A percentile compares a stretch with the other conserved stretches of the same genome.
phyloP scores from a whole-genome alignment of 1,140 invertebrate genomes.

The Aphelenchoides besseyi region DNA sequence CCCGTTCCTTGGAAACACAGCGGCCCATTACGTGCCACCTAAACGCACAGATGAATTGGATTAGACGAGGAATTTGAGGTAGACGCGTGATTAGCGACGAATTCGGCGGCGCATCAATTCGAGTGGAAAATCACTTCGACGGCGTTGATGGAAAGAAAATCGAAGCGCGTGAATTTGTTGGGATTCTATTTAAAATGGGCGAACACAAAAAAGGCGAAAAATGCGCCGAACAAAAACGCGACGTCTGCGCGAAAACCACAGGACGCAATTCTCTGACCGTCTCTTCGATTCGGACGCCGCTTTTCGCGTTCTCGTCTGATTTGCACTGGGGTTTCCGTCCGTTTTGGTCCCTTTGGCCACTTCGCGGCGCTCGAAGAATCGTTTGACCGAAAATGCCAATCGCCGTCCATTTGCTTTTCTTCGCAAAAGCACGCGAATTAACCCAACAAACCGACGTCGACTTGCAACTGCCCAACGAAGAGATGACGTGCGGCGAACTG shows the following conservation, averaged over 20 bases:
- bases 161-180: too few relatives aligned
- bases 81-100: not conserved
- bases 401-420: constrained; percentile 10
- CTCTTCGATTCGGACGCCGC: too few relatives aligned
- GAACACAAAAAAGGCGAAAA: too few relatives aligned
- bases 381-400: not conserved
- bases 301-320: not conserved
- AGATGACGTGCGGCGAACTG: not conserved
- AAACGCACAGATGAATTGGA: not conserved
- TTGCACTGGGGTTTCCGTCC: not conserved
- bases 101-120: not conserved
- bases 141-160: too few relatives aligned
- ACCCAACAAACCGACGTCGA: not conserved
- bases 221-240: too few relatives aligned
- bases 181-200: too few relatives aligned
- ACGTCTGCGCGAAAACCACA: too few relatives aligned
- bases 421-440: constrained; percentile 9
- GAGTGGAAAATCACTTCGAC: not conserved
- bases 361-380: not conserved
- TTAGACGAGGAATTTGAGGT: too few relatives aligned
- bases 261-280: too few relatives aligned
- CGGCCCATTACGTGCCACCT: not conserved
- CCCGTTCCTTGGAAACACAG: constrained; percentile 8
- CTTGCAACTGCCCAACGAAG: not conserved
- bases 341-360: too few relatives aligned